A percentile compares a stretch with the other conserved stretches of the same genome.
phyloP scores from a whole-genome alignment of 2,113 vertebrate genomes.

The Neogale vison region DNA sequence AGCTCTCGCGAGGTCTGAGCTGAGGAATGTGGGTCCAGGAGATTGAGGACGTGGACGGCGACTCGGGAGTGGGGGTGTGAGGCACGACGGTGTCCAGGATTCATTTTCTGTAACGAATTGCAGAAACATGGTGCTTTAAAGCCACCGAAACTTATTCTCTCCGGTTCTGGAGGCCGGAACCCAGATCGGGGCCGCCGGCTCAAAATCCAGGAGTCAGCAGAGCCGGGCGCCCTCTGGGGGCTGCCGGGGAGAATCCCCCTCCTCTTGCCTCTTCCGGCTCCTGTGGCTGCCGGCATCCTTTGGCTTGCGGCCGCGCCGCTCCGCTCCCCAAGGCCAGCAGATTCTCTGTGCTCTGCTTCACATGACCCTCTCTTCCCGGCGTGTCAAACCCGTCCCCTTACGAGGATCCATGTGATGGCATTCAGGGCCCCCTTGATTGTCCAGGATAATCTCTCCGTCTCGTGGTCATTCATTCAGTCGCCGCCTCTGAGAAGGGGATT shows the following conservation, averaged over 20 bases:
- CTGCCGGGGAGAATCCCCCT: accelerated
- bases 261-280: too few species aligned
- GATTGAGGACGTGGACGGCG: background rate
- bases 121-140: background rate
- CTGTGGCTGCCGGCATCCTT: background rate
- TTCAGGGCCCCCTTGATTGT: background rate
- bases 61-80: background rate
- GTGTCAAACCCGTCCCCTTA: accelerated
- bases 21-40: background rate
- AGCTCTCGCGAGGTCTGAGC: background rate
- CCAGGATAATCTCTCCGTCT: background rate
- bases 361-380: too few species aligned
- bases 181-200: background rate
- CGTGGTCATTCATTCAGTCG: background rate
- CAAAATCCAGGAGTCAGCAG: background rate
- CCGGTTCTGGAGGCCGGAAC: background rate
- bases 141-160: accelerated
- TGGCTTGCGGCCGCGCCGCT: accelerated
- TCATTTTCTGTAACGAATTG: background rate
- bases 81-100: too few species aligned
- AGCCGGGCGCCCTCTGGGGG: accelerated
- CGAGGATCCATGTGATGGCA: accelerated
- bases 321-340: background rate
- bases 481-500: background rate
- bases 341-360: background rate